These are phyloP conservation scores for Ailuropoda melanoleuca DNA, from an alignment of 2,113 vertebrate genomes.

Conservation along the genomic window DNA sequence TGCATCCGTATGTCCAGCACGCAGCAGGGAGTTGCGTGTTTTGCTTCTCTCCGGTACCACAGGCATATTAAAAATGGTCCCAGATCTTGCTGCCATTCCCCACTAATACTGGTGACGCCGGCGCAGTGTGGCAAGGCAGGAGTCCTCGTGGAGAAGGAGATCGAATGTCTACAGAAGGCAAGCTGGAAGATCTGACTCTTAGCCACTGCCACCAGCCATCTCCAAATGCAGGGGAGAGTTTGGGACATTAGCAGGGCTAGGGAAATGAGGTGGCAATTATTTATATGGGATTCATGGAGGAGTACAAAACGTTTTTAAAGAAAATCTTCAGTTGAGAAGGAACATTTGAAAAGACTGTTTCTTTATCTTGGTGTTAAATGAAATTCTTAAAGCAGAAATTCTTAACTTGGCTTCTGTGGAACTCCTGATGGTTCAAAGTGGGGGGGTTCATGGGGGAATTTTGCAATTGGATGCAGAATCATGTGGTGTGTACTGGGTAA, in stretches of 20 bases:
- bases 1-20: not conserved
- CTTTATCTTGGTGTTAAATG: not conserved
- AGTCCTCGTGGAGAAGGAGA: not conserved
- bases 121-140: not conserved
- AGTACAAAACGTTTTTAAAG: not conserved
- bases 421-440: not conserved
- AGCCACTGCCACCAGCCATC: too few species aligned
- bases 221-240: not conserved
- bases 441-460: not conserved
- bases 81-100: not conserved
- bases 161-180: not conserved
- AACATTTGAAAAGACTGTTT: not conserved
- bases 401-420: not conserved
- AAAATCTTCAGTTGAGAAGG: not conserved
- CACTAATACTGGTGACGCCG: conserved; percentile 14
- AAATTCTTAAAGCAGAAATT: not conserved
- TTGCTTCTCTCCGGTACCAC: not conserved
- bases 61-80: not conserved
- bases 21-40: not conserved
- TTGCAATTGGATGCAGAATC: not conserved
- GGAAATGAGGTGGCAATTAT: not conserved
- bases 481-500: rapidly evolving
- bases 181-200: not conserved
- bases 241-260: not conserved
- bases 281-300: not conserved